These are phyloP conservation scores for Archips xylosteana DNA, from an alignment of 2,888 invertebrate genomes.

Conservation along the genomic window DNA sequence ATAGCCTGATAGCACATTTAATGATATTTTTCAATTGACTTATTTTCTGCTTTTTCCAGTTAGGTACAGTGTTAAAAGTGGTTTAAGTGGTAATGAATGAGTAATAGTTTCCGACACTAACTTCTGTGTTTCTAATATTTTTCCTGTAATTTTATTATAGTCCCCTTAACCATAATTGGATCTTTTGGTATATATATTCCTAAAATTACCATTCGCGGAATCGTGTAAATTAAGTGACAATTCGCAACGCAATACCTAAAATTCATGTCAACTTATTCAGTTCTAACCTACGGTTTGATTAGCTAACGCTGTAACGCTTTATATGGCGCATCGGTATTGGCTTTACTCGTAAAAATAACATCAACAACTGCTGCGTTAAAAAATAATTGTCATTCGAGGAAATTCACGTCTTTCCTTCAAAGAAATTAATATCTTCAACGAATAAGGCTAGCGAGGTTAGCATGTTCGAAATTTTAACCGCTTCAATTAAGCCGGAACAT, in stretches of 20 bases:
- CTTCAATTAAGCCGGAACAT: constrained; percentile 34
- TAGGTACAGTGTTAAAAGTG: no score
- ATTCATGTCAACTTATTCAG: constrained; percentile 1
- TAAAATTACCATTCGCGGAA: constrained; percentile 24
- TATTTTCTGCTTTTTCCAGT: no score
- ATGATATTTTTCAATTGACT: no score
- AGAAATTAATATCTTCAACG: constrained; percentile 26
- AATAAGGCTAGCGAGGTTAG: constrained; percentile 24
- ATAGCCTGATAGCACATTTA: no score
- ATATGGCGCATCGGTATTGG: neutral
- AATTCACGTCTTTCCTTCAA: constrained; percentile 21
- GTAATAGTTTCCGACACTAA: no score
- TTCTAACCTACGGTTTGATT: constrained; percentile 5
- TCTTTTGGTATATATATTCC: neutral
- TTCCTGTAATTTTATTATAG: no score
- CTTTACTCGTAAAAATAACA: constrained; percentile 12
- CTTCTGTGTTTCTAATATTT: no score
- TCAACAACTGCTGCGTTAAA: constrained; percentile 10
- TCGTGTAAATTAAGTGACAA: constrained; percentile 4
- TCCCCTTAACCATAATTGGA: no score
- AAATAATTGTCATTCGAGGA: constrained; percentile 15
- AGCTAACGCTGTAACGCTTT: constrained; percentile 5
- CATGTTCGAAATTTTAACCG: constrained; percentile 31
- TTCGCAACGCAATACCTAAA: constrained; percentile 19
- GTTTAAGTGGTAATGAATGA: no score